phyloP scores from a whole-genome alignment of 1,140 invertebrate genomes.

The Thereuonema tuberculata region DNA sequence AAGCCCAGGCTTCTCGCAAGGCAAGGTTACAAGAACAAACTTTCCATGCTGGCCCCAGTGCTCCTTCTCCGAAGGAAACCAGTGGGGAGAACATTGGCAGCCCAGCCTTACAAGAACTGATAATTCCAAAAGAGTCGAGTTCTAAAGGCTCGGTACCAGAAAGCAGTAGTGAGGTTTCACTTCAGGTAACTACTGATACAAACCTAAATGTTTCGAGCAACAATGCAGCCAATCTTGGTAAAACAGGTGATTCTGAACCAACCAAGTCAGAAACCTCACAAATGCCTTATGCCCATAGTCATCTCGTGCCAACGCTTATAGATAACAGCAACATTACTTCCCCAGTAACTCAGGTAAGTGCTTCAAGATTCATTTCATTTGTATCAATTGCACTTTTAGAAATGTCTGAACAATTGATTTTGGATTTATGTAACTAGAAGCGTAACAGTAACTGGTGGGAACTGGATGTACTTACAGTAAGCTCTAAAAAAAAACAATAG shows the following conservation, averaged over 20 bases:
- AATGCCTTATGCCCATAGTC: neutral
- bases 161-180: neutral
- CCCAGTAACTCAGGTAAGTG: conserved; percentile 1
- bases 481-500: no score
- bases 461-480: no score
- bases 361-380: no score
- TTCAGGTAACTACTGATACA: no score
- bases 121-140: neutral
- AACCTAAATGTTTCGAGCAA: neutral
- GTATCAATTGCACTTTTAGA: no score
- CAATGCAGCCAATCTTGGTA: neutral
- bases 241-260: neutral
- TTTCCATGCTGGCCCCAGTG: neutral
- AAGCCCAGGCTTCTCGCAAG: conserved; percentile 47
- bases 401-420: no score
- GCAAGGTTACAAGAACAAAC: conserved; percentile 30
- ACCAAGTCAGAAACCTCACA: neutral
- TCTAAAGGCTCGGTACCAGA: neutral
- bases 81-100: neutral
- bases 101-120: neutral
- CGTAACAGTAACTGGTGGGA: no score
- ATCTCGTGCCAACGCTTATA: neutral
- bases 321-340: neutral
- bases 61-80: neutral
- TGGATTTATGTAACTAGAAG: no score